A percentile compares a stretch with the other conserved stretches of the same genome.
Evolutionary conservation across 2,797 vertebrate species (phyloP).

Genomic region (Bradypodion ventrale): DNA sequence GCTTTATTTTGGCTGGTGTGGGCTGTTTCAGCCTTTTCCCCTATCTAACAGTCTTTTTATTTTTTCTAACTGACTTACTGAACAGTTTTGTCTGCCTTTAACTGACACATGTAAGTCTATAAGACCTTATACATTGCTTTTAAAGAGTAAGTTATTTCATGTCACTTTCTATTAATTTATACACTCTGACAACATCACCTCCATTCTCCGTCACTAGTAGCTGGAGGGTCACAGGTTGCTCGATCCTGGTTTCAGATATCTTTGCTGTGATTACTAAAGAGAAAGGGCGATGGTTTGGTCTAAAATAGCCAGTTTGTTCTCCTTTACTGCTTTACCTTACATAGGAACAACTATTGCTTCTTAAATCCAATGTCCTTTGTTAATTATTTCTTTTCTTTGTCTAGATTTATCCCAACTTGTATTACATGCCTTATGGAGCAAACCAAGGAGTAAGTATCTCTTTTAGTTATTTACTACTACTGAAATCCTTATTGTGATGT

Average conservation of each 20-base stretch:
- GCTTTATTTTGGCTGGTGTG: too few relatives aligned
- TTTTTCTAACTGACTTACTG: too few relatives aligned
- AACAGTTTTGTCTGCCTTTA: too few relatives aligned
- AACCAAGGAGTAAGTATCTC: conserved; percentile 60
- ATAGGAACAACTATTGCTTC: neutral
- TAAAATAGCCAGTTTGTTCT: neutral
- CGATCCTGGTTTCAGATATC: neutral
- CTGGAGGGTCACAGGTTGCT: neutral
- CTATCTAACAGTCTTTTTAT: too few relatives aligned
- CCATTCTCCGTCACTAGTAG: neutral
- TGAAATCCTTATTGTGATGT: neutral
- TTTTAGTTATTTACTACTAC: neutral
- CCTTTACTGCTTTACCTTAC: neutral
- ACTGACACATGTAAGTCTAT: too few relatives aligned
- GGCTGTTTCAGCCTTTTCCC: too few relatives aligned
- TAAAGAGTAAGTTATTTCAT: too few relatives aligned
- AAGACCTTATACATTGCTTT: too few relatives aligned
- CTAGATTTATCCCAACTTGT: conserved; percentile 59
- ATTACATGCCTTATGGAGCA: conserved; percentile 58
- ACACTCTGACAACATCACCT: too few relatives aligned
- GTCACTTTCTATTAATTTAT: too few relatives aligned
- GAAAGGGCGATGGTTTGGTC: neutral
- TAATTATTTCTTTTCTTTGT: conserved; percentile 31
- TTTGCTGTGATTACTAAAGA: neutral
- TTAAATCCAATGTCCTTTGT: neutral